These are phyloP conservation scores for Ciona savignyi DNA, from an alignment of 23 tunicate species.

Conservation along the genomic window DNA sequence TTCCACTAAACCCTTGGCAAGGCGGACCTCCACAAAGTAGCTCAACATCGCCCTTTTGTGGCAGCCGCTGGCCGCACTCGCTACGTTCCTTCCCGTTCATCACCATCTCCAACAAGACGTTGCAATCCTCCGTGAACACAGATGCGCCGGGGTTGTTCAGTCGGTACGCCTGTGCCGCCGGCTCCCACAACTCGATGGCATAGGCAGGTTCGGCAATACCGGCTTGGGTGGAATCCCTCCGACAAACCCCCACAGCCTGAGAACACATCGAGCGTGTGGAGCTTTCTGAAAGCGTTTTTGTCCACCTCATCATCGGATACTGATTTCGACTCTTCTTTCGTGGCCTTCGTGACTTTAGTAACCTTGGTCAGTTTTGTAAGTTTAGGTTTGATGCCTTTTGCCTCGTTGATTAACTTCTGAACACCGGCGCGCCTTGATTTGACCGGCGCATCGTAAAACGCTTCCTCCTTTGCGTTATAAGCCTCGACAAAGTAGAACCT, in stretches of 20 bases:
- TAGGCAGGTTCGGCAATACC: constrained; percentile 75
- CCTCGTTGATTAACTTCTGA: constrained; percentile 19
- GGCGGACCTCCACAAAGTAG: constrained; percentile 94
- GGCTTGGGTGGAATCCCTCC: constrained; percentile 88
- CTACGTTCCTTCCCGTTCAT: constrained; percentile 63
- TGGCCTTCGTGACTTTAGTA: constrained; percentile 14
- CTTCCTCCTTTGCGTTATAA: constrained; percentile 21
- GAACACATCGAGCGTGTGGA: constrained; percentile 71
- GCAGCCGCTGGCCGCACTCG: constrained; percentile 62
- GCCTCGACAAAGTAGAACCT: constrained; percentile 72
- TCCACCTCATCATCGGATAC: constrained; percentile 18
- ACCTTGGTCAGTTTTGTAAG: constrained; percentile 33
- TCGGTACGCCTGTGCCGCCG: constrained; percentile 83
- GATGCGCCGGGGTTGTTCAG: constrained; percentile 82
- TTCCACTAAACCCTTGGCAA: constrained; percentile 96
- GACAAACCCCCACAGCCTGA: constrained; percentile 97
- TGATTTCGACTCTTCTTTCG: constrained; percentile 19
- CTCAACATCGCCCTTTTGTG: constrained; percentile 85
- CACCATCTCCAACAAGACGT: constrained; percentile 52
- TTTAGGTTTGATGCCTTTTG: constrained; percentile 18
- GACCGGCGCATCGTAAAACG: constrained; percentile 50
- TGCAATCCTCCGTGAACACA: constrained; percentile 91
- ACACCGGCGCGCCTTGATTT: constrained; percentile 41
- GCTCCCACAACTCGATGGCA: constrained; percentile 79
- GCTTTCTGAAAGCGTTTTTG: constrained; percentile 9